phyloP scores from a whole-genome alignment of 2,797 vertebrate genomes.

The Todus mexicanus region DNA sequence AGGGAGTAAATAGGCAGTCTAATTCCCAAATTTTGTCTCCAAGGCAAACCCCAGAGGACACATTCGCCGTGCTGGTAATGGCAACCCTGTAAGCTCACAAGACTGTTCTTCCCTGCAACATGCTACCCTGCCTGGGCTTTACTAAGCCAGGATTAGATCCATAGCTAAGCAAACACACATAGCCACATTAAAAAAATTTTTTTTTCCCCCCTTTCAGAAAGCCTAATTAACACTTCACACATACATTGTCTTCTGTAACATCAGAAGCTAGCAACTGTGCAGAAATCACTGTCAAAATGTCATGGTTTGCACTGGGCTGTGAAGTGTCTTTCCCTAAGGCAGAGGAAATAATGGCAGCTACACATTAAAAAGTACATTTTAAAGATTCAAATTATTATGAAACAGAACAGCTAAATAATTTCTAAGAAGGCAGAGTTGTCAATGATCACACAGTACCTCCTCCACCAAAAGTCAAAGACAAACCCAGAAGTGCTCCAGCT shows the following conservation, averaged over 20 bases:
- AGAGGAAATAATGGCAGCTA: background rate
- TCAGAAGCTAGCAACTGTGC: background rate
- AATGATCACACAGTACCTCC: background rate
- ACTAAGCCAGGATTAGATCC: background rate
- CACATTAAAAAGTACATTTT: background rate
- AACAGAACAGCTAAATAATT: background rate
- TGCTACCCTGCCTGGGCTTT: background rate
- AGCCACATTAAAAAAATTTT: background rate
- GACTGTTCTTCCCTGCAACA: background rate
- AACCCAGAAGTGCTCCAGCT: background rate
- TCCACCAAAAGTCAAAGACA: background rate
- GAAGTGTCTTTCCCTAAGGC: background rate
- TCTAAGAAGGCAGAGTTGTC: background rate
- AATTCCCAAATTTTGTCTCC: background rate
- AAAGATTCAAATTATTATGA: background rate
- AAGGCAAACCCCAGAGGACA: background rate
- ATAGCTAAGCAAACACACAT: background rate
- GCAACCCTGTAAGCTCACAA: rapidly evolving
- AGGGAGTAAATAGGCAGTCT: background rate
- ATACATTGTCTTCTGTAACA: background rate
- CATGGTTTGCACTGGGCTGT: background rate
- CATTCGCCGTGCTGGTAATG: background rate
- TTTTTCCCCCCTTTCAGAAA: background rate
- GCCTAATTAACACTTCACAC: background rate
- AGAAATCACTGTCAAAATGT: background rate